Base-by-base conservation (phyloP, 1,140 invertebrate species). In the Lepidostoma basale region DNA sequence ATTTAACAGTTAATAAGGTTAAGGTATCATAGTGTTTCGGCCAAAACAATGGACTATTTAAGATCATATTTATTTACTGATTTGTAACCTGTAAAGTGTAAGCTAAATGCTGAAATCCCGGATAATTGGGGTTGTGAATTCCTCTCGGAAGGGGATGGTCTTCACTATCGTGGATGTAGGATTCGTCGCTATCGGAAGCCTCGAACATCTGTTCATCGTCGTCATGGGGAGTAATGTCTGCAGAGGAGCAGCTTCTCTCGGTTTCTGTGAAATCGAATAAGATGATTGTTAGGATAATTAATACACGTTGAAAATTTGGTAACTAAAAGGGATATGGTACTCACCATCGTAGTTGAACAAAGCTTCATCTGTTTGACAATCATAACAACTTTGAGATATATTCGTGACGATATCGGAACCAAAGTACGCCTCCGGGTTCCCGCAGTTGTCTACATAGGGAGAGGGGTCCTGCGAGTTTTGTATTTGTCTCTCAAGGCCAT, bases 61-160 rank as follows among this genome's bases (percentile, higher is more conserved):
- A n/a, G n/a, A n/a, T n/a, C n/a, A n/a, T n/a, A n/a, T n/a, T n/a
- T n/a, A n/a, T n/a, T n/a, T n/a, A n/a, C n/a, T n/a, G n/a, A n/a
- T n/a, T n/a, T n/a, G n/a, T 54, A 30, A 83, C 81, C 78, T 76
- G 82, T 67, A 87, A 77, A 44, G 84, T 85, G 67, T 86, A 84
- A 5, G 85, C 85, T 69, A 86, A 78, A 75, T 87, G 86, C 75
- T 88, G 87, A 74, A 88, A 88, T 26, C 90, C 90, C 6, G 90
- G 90, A 78, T 92, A 92, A 77, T 92, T 92, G 6, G 90, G 90
- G 78, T 92, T 92, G 70, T 90, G 87, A 64, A 92, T 91, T 42
- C 90, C 89, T 68, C 89, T 83, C n/a, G 83, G 81, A 52, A 82
- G 74, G 45, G 75, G 74, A 68, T 77, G 77, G 6, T 45, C 76